Evolutionary conservation across 2,113 vertebrate species (phyloP).

Genomic region (Sturnira hondurensis): DNA sequence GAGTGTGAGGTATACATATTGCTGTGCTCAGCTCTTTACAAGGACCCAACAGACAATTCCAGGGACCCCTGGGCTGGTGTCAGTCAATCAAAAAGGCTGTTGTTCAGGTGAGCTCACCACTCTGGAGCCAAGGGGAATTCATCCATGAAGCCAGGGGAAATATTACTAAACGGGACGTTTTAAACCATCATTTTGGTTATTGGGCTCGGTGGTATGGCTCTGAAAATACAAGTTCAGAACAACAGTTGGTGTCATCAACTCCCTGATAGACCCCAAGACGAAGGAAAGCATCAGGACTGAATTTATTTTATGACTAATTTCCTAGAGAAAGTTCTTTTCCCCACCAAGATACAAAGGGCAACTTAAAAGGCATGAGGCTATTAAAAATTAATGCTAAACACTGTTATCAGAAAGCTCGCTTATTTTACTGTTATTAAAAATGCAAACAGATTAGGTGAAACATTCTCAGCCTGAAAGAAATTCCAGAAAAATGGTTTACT

Average conservation of each 20-base stretch:
- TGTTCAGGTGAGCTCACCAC: neutral
- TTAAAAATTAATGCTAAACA: constrained; percentile 75
- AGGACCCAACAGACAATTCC: neutral
- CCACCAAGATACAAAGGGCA: constrained; percentile 60
- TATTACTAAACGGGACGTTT: constrained; percentile 19
- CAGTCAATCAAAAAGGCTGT: neutral
- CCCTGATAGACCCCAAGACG: neutral
- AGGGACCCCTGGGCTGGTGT: neutral
- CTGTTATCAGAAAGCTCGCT: constrained; percentile 68
- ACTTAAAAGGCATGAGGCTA: constrained; percentile 70
- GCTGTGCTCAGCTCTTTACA: neutral
- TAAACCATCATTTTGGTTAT: neutral
- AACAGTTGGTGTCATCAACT: neutral
- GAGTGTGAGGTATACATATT: neutral
- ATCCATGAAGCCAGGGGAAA: neutral
- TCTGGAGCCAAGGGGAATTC: neutral
- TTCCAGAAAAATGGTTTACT: constrained; percentile 67
- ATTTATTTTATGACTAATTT: constrained; percentile 64
- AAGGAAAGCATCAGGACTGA: constrained; percentile 3
- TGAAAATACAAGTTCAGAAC: neutral
- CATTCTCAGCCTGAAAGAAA: constrained; percentile 59
- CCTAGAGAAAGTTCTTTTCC: constrained; percentile 56
- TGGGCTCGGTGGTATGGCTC: neutral
- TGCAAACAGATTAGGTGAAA: constrained; percentile 64
- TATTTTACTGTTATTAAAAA: constrained; percentile 79